Evolutionary conservation across 1,140 invertebrate species (phyloP).

Genomic region (Pygmarrhopalites habei): DNA sequence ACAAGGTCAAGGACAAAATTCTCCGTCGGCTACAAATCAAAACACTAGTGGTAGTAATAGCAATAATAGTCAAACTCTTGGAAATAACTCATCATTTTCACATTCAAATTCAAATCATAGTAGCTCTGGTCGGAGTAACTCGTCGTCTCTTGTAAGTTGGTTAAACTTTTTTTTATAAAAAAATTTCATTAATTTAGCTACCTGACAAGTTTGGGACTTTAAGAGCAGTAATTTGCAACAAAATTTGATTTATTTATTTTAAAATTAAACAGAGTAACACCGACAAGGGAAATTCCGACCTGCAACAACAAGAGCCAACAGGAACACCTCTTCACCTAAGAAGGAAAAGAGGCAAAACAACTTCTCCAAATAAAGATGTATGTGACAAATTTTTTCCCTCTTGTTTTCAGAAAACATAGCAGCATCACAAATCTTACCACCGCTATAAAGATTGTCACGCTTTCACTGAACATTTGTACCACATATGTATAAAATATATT

Average conservation of each 20-base stretch:
- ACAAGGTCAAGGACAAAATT: constrained; percentile 35
- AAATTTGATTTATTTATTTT: too few species aligned
- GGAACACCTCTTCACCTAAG: constrained; percentile 24
- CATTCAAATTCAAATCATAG: neutral
- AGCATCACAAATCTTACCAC: too few species aligned
- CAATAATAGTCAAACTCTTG: neutral
- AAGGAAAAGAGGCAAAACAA: constrained; percentile 22
- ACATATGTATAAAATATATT: too few species aligned
- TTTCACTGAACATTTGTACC: too few species aligned
- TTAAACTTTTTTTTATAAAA: too few species aligned
- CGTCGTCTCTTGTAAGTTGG: neutral
- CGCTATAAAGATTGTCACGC: too few species aligned
- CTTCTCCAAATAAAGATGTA: constrained; percentile 29
- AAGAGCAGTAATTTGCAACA: too few species aligned
- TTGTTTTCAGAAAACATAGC: too few species aligned
- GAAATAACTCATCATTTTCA: neutral
- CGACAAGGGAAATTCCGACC: neutral
- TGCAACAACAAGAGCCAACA: neutral
- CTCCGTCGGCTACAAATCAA: constrained; percentile 10
- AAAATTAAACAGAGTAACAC: too few species aligned
- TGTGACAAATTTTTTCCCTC: too few species aligned
- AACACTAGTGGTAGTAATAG: constrained; percentile 5
- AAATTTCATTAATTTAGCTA: too few species aligned
- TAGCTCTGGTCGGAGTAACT: neutral
- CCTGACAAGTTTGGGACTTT: too few species aligned